Conservation (phyloP, 2,113 vertebrate genomes). For the Atlantisia rogersi region DNA sequence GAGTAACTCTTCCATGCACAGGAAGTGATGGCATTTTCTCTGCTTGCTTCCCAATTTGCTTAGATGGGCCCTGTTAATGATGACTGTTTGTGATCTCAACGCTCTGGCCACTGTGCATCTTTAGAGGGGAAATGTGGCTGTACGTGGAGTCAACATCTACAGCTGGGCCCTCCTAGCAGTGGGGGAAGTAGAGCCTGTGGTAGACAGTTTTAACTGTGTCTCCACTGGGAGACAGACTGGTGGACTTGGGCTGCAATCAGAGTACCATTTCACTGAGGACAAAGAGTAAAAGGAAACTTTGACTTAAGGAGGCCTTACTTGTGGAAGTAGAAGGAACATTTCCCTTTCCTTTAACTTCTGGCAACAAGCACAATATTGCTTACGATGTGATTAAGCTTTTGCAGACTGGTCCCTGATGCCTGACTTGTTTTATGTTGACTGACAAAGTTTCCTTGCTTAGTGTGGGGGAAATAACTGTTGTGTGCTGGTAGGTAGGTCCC, state of each 20-base stretch:
- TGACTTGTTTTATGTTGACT: rapidly evolving
- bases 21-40: neutral
- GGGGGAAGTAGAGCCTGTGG: neutral
- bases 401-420: neutral
- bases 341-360: neutral
- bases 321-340: neutral
- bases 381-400: neutral
- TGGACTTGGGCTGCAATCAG: neutral
- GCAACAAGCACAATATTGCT: rapidly evolving
- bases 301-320: neutral
- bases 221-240: neutral
- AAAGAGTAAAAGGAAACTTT: neutral
- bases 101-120: rapidly evolving
- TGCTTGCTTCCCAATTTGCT: neutral
- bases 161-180: neutral
- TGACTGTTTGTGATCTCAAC: neutral
- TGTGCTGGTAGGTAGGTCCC: neutral
- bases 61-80: neutral
- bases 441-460: neutral
- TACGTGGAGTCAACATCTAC: neutral
- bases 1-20: neutral
- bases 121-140: neutral
- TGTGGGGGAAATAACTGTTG: rapidly evolving
- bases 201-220: neutral
- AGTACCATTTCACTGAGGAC: neutral